A percentile compares a stretch with the other conserved stretches of the same genome.
These are phyloP conservation scores for Formica selysi DNA, from an alignment of 1,140 invertebrate genomes.

Conservation along the genomic window DNA sequence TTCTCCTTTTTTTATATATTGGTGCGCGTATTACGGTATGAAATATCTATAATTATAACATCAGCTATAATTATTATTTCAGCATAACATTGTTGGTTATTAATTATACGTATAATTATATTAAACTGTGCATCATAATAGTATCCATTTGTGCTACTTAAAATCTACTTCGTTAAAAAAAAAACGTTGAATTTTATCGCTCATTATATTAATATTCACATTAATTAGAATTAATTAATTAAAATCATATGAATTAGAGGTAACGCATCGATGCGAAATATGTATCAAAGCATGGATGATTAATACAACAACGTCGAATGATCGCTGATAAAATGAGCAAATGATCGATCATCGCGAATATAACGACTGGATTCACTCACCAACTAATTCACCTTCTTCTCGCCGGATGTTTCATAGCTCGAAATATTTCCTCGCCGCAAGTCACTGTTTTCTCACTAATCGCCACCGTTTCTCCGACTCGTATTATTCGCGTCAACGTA, in stretches of 20 bases:
- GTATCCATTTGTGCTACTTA: no score
- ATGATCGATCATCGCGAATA: constrained; percentile 1
- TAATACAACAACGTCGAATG: background rate
- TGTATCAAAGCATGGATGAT: background rate
- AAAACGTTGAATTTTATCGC: background rate
- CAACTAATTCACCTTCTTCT: background rate
- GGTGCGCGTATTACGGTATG: no score
- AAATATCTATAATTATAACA: background rate
- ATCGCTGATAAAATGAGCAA: background rate
- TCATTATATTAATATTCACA: constrained; percentile 4
- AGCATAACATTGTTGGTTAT: background rate
- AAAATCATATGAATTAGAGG: no score
- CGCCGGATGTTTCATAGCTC: background rate
- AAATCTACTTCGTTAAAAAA: no score
- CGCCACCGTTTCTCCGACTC: background rate
- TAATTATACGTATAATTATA: constrained; percentile 6
- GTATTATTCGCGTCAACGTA: background rate
- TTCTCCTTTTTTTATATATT: background rate
- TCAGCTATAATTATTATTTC: no score
- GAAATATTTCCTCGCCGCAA: constrained; percentile 14
- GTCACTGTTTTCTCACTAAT: background rate
- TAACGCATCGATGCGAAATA: background rate
- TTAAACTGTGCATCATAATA: no score
- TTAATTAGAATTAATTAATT: background rate
- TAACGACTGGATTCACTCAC: background rate